Evolutionary conservation across 2,113 vertebrate genomes (phyloP).

Genomic region (Regulus satrapa): DNA sequence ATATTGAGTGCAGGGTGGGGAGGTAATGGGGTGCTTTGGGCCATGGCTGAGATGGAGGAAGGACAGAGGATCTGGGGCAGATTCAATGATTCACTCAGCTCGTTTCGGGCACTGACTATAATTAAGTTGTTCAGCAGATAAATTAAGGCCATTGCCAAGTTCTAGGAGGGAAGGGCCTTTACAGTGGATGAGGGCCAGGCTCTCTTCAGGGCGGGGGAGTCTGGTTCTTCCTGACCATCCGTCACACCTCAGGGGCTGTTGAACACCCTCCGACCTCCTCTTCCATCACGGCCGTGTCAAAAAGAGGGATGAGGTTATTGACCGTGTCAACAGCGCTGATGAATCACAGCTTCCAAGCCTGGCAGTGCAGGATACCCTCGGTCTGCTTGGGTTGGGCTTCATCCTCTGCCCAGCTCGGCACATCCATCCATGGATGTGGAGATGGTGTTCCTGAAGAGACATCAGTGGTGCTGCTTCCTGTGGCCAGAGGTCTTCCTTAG

Average conservation of each 20-base stretch:
- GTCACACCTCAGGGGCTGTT: neutral
- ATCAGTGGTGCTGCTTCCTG: too few relatives aligned
- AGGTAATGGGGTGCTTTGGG: neutral
- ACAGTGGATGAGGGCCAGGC: neutral
- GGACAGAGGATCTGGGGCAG: neutral
- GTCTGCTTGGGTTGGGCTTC: neutral
- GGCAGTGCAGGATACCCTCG: rapidly evolving
- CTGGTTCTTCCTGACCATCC: neutral
- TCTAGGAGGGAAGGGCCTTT: neutral
- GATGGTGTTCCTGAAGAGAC: neutral
- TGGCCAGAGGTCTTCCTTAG: neutral
- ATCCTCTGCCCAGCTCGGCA: neutral
- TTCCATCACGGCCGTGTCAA: neutral
- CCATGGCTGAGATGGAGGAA: neutral
- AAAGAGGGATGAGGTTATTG: neutral
- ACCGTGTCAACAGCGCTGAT: neutral
- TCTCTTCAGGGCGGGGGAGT: rapidly evolving
- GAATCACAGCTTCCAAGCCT: neutral
- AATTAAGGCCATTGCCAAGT: neutral
- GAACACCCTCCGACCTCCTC: neutral
- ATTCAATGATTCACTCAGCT: neutral
- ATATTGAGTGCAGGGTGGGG: neutral
- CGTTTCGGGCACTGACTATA: neutral
- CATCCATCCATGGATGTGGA: neutral
- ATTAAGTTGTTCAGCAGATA: conserved; percentile 47